Evolutionary conservation across 2,797 vertebrate species (phyloP).

Genomic region (Trichosurus vulpecula): DNA sequence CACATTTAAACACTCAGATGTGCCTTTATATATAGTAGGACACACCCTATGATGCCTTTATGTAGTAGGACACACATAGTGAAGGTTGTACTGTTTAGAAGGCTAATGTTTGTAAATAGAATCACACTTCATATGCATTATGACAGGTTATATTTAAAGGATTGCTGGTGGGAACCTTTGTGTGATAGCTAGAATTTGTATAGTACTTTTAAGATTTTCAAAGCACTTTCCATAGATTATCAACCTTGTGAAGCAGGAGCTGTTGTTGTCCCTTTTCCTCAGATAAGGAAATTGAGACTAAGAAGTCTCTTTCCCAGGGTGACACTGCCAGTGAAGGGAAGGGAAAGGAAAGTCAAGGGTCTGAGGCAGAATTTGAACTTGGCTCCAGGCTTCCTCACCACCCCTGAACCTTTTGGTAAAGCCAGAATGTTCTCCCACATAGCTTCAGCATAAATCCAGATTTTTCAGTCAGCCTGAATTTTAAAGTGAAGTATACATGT

Average conservation of each 20-base stretch:
- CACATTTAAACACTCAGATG: constrained; percentile 13
- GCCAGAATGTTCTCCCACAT: background rate
- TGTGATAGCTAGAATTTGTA: background rate
- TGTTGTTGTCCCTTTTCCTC: background rate
- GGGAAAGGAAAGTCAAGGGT: too few relatives aligned
- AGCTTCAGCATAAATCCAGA: background rate
- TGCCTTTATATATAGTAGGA: background rate
- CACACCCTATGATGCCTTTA: too few relatives aligned
- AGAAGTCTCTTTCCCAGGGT: background rate
- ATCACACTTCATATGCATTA: background rate
- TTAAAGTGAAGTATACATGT: background rate
- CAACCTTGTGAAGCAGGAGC: background rate
- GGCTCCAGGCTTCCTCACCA: background rate
- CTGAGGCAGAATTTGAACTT: background rate
- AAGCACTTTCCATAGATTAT: background rate
- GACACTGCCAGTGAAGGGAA: background rate
- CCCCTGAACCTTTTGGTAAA: background rate
- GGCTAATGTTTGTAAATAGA: background rate
- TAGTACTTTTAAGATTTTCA: background rate
- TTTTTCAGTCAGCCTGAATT: background rate
- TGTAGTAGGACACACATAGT: background rate
- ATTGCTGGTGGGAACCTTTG: background rate
- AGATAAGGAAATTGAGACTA: background rate
- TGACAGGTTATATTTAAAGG: background rate
- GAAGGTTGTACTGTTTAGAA: background rate